Evolutionary conservation across 2,113 vertebrate genomes (phyloP).

Genomic region (Macaca mulatta): DNA sequence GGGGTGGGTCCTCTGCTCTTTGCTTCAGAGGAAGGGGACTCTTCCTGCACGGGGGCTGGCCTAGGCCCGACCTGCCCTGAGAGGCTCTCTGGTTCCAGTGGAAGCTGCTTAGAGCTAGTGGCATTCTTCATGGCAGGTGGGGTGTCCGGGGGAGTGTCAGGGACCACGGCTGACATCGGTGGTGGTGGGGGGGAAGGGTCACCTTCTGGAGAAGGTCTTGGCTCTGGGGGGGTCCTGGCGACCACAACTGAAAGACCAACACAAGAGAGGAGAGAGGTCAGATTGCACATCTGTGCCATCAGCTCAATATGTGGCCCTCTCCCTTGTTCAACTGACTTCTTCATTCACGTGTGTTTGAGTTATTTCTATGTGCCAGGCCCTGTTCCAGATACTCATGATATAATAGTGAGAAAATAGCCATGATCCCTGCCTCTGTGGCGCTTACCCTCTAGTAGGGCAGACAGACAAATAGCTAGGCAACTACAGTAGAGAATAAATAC

Average conservation of each 20-base stretch:
- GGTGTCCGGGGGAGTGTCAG: conserved; percentile 67
- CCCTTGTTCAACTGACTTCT: neutral
- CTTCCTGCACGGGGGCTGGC: conserved; percentile 62
- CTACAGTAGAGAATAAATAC: neutral
- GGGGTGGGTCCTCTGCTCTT: conserved; percentile 58
- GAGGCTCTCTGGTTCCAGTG: neutral
- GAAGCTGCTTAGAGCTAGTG: conserved; percentile 35
- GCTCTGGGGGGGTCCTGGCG: conserved; percentile 70
- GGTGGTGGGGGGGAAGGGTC: conserved; percentile 43
- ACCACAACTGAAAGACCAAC: conserved; percentile 64
- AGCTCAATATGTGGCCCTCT: neutral
- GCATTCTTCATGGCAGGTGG: conserved; percentile 75
- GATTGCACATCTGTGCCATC: neutral
- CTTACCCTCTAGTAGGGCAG: neutral
- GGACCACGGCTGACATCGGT: conserved; percentile 20
- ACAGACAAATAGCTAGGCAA: neutral
- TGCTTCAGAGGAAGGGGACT: neutral
- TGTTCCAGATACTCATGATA: neutral
- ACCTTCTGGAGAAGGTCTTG: conserved; percentile 77
- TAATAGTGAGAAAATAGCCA: neutral
- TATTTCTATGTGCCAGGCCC: neutral
- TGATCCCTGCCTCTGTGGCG: neutral
- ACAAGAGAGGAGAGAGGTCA: conserved; percentile 16
- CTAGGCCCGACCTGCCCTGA: neutral
- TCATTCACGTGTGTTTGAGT: neutral